Percentiles rank a stretch among this genome's conserved stretches.
These are phyloP conservation scores for Caenorhabditis remanei DNA, from an alignment of 1,140 invertebrate species.

Conservation along the genomic window DNA sequence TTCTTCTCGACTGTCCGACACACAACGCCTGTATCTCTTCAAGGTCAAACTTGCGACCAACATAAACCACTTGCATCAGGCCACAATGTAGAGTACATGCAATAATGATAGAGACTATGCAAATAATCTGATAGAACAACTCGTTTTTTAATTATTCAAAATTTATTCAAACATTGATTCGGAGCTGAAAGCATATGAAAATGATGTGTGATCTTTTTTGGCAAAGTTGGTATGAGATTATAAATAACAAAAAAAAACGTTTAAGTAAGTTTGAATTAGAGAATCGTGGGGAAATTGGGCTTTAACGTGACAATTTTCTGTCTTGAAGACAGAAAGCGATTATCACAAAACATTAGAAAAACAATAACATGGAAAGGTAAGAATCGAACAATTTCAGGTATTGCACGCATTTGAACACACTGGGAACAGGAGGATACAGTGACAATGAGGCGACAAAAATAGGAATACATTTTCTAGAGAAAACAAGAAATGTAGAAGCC, in stretches of 20 bases:
- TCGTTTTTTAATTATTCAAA: neutral
- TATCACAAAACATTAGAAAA: constrained; percentile 2
- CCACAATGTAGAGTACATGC: constrained; percentile 17
- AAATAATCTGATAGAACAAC: neutral
- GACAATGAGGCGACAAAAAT: constrained; percentile 6
- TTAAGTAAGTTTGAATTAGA: neutral
- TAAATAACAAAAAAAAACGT: neutral
- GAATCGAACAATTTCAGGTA: neutral
- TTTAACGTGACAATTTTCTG: constrained; percentile 15
- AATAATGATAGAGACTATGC: neutral
- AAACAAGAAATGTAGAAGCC: neutral
- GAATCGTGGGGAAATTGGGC: neutral
- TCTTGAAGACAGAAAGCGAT: neutral
- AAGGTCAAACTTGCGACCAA: constrained; percentile 20
- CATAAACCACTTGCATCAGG: constrained; percentile 3
- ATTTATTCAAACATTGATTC: constrained; percentile 7
- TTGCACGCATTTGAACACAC: neutral
- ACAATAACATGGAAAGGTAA: neutral
- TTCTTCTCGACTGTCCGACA: neutral
- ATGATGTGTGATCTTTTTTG: constrained; percentile 40
- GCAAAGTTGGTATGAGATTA: constrained; percentile 41
- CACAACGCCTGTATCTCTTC: neutral
- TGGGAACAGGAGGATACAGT: neutral
- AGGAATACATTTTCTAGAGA: neutral
- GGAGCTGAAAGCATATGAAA: constrained; percentile 13